Base-by-base conservation (phyloP, 1,140 invertebrate genomes). In the Drosophila gunungcola region DNA sequence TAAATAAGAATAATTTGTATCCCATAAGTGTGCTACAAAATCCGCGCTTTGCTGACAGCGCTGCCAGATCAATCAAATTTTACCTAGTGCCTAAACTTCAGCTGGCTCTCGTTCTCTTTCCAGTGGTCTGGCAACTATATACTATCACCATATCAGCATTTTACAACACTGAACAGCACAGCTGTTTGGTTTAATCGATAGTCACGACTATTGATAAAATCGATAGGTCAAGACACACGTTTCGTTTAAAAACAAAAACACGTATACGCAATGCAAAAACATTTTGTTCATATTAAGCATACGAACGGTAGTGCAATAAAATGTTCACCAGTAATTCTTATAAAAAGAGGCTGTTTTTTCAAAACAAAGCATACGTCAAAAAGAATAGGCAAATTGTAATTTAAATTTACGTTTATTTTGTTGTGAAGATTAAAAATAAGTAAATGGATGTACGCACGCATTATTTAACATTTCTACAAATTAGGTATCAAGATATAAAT, bases 261-360 rank as follows among this genome's bases (percentile, higher is more conserved):
- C 48, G 61, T 64, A 64, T 64, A 64, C 61, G 61, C 55, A 64
- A 27, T 4, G n/a, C n/a, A 29, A 48, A 29, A 29, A 27, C 25
- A 12, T 45, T n/a, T 48, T 0, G 9, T 5, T n/a, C 29, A 54
- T 58, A 36, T 63, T 43, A 63, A 63, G 39, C 9, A 63, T 63
- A 58, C 61, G 61, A 5, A 60, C 29, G 34, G 61, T 42, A 54
- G 54, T n/a, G 9, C 36, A 6, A 10, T 6, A 6, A 32, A 32
- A 32, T 6, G 29, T 32, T 6, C 4, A 29, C 9, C 9, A 2
- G 34, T 9, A 36, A 3, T 4, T 2, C 39, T 3, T 12, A 53
- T 6, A n/a, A n/a, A 16, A n/a, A 46, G 9, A 7, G 16, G 16
- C 16, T 32, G 0, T 6, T 32, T 32, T 32, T 32, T 32, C 7